Base-by-base conservation (phyloP, 2,797 vertebrate genomes). In the Leptatherina wallacei region DNA sequence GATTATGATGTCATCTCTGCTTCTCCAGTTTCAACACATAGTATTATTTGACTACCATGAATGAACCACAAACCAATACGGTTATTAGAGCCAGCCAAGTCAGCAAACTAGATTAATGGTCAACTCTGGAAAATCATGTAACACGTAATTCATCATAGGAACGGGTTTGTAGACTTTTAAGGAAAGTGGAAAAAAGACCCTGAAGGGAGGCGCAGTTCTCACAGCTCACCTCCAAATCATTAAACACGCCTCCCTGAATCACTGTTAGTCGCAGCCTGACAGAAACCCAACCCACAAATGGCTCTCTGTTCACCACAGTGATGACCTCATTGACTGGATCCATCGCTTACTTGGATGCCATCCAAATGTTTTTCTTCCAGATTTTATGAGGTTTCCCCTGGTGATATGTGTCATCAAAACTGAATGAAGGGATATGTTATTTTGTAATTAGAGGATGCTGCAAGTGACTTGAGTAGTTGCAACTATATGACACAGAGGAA, bases 191-290 rank as follows among this genome's bases (percentile, higher is more conserved):
- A 42, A 67, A 71, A 44, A 55, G n/a, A 22, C 18, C 58, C 54
- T 63, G 27, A 57, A 56, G 44, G 57, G 38, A 57, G 40, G 61
- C 60, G 49, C 24, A 78, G 52, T 71, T 86, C 75, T 85, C 59
- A 81, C 68, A 80, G 65, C 63, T 84, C 74, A 83, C 78, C 66
- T 88, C 76, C 88, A 78, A 89, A 77, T 92, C 87, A 87, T 88
- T 88, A 68, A 81, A 64, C 65, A 69, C 1, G 6, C 72, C 56
- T 80, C 65, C 24, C 63, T 86, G 85, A 91, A 81, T 91, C 87
- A 86, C 69, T 66, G 61, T 87, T 85, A 88, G 80, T 90, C 89
- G 85, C 75, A 81, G 77, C 24, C 70, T 78, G 81, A 88, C 69
- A 71, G 79, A 76, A 80, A 75, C 75, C 75, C 58, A 86, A 60